Percentiles rank a stretch among this genome's conserved stretches.
Conservation (phyloP, 2,113 vertebrate species). For the Chunga burmeisteri region DNA sequence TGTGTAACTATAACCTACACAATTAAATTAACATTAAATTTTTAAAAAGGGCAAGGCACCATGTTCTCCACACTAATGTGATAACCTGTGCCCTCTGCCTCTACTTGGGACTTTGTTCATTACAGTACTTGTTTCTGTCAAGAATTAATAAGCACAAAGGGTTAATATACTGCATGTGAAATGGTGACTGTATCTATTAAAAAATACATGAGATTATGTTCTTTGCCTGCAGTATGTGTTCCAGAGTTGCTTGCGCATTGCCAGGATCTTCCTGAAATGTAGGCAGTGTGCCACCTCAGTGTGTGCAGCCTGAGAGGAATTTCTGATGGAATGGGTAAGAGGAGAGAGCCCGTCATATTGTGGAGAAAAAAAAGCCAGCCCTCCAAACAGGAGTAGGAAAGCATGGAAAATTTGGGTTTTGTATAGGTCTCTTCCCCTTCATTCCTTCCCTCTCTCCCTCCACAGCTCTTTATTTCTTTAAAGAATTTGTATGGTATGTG, state of each 20-base stretch:
- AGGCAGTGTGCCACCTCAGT: background rate
- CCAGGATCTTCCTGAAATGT: background rate
- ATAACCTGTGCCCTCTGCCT: background rate
- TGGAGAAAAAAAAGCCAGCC: background rate
- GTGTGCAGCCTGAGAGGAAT: background rate
- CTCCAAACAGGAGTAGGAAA: background rate
- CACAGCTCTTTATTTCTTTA: slow-evolving; percentile 15
- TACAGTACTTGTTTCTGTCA: background rate
- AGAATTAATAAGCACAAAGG: background rate
- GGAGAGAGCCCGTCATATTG: background rate
- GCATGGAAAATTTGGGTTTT: background rate
- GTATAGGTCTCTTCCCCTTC: background rate
- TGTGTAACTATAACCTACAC: background rate
- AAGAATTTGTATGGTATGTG: slow-evolving; percentile 17
- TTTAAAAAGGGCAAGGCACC: background rate
- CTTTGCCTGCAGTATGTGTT: fast-evolving
- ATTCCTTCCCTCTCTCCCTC: background rate
- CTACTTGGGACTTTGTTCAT: background rate
- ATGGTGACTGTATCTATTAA: background rate
- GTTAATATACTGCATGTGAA: background rate
- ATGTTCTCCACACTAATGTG: background rate
- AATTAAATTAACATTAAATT: background rate
- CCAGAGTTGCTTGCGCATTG: background rate
- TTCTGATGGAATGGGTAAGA: background rate
- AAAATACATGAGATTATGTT: background rate